These are phyloP conservation scores for Asarcornis scutulata DNA, from an alignment of 2,113 vertebrate species.

Conservation along the genomic window DNA sequence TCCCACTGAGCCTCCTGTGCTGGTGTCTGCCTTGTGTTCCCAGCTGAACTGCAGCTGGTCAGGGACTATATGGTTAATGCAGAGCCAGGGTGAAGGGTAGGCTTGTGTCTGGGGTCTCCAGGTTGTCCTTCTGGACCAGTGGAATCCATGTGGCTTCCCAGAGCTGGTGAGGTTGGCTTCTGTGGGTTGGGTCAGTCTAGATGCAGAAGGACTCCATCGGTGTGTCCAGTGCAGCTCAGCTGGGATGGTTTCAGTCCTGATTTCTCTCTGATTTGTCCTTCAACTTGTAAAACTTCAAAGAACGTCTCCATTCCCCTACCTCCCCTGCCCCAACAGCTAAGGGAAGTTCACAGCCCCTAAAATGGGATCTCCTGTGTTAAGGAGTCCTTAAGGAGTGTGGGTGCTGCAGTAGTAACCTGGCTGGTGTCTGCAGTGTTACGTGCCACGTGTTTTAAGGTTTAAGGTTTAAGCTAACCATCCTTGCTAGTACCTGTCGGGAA, in stretches of 20 bases:
- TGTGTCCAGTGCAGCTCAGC: rapidly evolving
- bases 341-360: not conserved
- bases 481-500: not conserved
- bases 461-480: not conserved
- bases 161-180: not conserved
- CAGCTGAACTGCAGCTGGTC: not conserved
- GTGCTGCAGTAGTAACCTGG: not conserved
- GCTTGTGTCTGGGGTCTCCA: not conserved
- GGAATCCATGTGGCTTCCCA: rapidly evolving
- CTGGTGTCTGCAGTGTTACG: not conserved
- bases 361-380: not conserved
- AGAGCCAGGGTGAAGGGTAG: not conserved
- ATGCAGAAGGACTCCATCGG: not conserved
- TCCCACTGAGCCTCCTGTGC: not conserved
- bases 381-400: not conserved
- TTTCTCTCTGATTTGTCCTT: not conserved
- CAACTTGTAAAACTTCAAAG: not conserved
- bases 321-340: too few relatives aligned
- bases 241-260: not conserved
- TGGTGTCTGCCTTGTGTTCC: not conserved
- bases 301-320: not conserved
- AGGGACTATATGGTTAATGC: rapidly evolving
- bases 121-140: not conserved
- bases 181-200: not conserved
- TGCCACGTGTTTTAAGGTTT: not conserved